Conservation (phyloP, 2,113 vertebrate species). For the Cryptotis parvus region DNA sequence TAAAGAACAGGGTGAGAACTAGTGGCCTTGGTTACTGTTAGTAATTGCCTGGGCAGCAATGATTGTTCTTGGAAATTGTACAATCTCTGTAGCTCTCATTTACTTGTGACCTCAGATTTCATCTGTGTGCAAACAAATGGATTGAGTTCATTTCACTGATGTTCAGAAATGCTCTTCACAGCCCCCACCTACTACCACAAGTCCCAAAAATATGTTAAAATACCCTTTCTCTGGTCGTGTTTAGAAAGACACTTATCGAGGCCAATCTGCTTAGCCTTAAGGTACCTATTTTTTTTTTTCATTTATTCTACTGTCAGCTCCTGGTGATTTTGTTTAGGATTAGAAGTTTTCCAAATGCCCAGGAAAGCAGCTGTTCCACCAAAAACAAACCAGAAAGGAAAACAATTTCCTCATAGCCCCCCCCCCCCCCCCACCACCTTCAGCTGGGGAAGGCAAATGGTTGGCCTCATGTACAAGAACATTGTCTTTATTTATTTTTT, state of each 20-base stretch:
- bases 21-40: constrained; percentile 55
- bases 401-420: too few relatives aligned
- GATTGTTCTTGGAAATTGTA: constrained; percentile 56
- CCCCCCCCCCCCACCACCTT: background rate
- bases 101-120: constrained; percentile 54
- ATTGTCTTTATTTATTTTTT: background rate
- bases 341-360: constrained; percentile 68
- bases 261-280: constrained; percentile 58
- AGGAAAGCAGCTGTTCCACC: constrained; percentile 69
- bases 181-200: too few relatives aligned
- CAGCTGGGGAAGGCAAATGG: constrained; percentile 59
- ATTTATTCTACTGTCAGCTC: constrained; percentile 50
- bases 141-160: constrained; percentile 41
- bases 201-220: constrained; percentile 14
- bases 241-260: background rate
- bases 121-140: constrained; percentile 29
- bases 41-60: constrained; percentile 64
- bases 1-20: constrained; percentile 61
- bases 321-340: constrained; percentile 66
- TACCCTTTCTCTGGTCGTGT: constrained; percentile 1
- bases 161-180: constrained; percentile 33
- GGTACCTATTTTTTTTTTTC: constrained; percentile 40
- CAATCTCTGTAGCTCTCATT: constrained; percentile 41
- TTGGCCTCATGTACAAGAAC: background rate
- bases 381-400: constrained; percentile 69